A percentile compares a stretch with the other conserved stretches of the same genome.
phyloP scores from a whole-genome alignment of 92 coral and sea anemone species.

The Metridium senile region DNA sequence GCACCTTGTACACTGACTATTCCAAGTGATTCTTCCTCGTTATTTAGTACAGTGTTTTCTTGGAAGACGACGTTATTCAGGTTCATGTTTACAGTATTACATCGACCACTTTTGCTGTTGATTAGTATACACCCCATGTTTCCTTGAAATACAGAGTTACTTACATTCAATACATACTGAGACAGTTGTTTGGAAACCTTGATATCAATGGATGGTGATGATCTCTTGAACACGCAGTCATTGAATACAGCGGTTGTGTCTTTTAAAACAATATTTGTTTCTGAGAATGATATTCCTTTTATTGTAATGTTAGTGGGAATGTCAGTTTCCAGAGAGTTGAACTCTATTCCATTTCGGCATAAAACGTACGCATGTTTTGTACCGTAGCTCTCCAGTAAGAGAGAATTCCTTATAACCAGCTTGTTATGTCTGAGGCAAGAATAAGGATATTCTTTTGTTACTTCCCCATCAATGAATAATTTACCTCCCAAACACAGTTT shows the following conservation, averaged over 20 bases:
- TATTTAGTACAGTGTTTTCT: constrained; percentile 1
- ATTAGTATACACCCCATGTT: constrained; percentile 13
- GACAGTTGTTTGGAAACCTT: neutral
- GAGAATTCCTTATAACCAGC: neutral
- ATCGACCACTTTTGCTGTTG: neutral
- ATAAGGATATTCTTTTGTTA: constrained; percentile 15
- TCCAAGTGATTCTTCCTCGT: neutral
- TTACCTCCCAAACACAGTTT: constrained; percentile 10
- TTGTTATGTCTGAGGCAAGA: neutral
- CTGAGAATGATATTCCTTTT: constrained; percentile 6
- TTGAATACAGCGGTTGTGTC: constrained; percentile 13
- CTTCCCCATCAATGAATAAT: constrained; percentile 16
- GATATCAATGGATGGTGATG: constrained; percentile 20
- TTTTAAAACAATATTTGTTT: neutral
- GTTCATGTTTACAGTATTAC: neutral
- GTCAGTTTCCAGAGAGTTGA: neutral
- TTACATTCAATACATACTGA: neutral
- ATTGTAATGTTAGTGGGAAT: neutral
- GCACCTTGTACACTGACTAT: constrained; percentile 1
- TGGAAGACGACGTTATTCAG: neutral
- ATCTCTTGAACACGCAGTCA: constrained; percentile 19
- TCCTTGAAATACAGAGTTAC: neutral
- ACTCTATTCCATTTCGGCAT: constrained; percentile 10
- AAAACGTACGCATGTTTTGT: constrained; percentile 5
- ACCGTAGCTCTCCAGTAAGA: constrained; percentile 9